Percentiles rank a stretch among this genome's conserved stretches.
Conservation (phyloP, 2,888 invertebrate genomes). For the Drosophila neotestacea region DNA sequence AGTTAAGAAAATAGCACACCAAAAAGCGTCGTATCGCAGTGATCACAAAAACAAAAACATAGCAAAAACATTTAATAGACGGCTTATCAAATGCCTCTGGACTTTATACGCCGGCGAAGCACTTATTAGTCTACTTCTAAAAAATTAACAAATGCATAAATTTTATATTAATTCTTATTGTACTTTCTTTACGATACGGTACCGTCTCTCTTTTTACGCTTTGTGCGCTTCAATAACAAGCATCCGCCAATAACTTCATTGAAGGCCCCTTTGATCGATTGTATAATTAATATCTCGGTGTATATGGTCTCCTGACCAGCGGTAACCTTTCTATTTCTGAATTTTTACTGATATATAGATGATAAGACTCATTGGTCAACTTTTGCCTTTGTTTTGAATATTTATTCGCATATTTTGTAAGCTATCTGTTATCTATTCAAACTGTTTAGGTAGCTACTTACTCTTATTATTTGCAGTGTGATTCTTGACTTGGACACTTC, state of each 20-base stretch:
- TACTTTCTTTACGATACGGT: constrained; percentile 10
- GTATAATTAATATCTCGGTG: constrained; percentile 1
- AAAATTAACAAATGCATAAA: constrained; percentile 8
- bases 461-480: neutral
- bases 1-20: constrained; percentile 34
- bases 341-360: neutral
- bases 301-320: constrained; percentile 14
- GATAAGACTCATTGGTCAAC: neutral
- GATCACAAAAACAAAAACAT: constrained; percentile 14
- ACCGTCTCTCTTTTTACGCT: neutral
- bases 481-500: neutral
- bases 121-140: constrained; percentile 8
- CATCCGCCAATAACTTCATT: constrained; percentile 9
- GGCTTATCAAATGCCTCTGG: constrained; percentile 38
- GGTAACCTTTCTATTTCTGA: neutral
- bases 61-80: constrained; percentile 24
- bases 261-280: constrained; percentile 43
- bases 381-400: neutral
- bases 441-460: no score
- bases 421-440: no score
- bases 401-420: neutral
- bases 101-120: constrained; percentile 26
- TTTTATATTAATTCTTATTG: constrained; percentile 3
- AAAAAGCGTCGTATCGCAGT: constrained; percentile 19
- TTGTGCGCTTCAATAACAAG: neutral